These are phyloP conservation scores for Chrysopilus asiliformis DNA, from an alignment of 2,888 invertebrate genomes.

Conservation along the genomic window DNA sequence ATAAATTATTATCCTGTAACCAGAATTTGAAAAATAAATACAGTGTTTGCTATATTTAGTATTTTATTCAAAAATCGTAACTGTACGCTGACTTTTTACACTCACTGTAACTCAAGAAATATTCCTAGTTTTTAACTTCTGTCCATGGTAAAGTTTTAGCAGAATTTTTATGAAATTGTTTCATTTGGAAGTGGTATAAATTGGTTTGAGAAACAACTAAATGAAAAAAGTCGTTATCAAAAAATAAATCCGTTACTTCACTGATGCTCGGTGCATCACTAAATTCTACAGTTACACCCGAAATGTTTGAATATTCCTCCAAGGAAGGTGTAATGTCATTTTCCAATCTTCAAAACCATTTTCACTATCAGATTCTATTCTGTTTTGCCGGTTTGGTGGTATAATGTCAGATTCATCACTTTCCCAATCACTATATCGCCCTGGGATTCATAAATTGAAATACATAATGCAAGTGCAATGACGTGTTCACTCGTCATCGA, in stretches of 20 bases:
- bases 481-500: background rate
- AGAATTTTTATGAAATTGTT: conserved; percentile 8
- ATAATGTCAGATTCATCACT: conserved; percentile 8
- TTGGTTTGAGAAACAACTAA: conserved; percentile 6
- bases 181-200: conserved; percentile 6
- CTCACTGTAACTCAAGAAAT: no score
- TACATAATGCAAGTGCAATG: background rate
- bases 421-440: no score
- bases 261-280: conserved; percentile 6
- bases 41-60: no score
- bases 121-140: no score
- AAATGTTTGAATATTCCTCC: conserved; percentile 8
- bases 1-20: no score
- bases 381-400: conserved; percentile 5
- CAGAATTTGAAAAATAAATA: no score
- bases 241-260: conserved; percentile 8
- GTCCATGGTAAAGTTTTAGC: conserved; percentile 6
- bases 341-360: conserved; percentile 10
- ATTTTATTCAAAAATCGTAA: no score
- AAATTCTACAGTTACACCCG: conserved; percentile 8
- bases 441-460: no score
- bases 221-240: conserved; percentile 7
- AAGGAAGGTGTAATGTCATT: conserved; percentile 9
- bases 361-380: conserved; percentile 26
- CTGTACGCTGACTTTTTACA: no score